Conservation (phyloP, 2,113 vertebrate genomes). For the Miniopterus natalensis region DNA sequence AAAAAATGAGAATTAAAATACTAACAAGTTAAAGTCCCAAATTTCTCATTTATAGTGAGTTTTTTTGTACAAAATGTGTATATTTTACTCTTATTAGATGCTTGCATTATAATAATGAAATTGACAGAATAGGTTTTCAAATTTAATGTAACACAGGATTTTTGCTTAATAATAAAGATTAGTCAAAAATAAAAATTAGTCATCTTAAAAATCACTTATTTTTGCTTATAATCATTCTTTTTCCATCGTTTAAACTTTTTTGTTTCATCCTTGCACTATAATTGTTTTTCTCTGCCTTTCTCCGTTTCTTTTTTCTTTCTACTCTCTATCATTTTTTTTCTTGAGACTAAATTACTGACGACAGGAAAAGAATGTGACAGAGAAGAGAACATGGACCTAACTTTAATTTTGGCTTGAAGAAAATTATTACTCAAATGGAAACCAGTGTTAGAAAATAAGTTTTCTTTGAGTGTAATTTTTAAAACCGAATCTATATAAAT, state of each 20-base stretch:
- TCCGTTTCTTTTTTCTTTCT: conserved; percentile 7
- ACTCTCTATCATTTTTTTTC: neutral
- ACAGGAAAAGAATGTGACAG: neutral
- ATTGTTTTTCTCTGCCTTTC: neutral
- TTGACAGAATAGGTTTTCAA: neutral
- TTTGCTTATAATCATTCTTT: neutral
- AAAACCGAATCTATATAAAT: neutral
- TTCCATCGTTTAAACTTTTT: neutral
- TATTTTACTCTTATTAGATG: conserved; percentile 1
- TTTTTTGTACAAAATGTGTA: conserved; percentile 25
- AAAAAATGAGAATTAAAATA: conserved; percentile 62
- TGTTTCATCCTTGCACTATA: neutral
- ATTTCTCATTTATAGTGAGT: neutral
- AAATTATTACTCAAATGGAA: conserved; percentile 58
- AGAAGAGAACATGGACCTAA: conserved; percentile 12
- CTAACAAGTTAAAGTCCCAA: neutral
- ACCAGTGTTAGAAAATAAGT: neutral
- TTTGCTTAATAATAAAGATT: conserved; percentile 48
- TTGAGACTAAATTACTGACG: neutral
- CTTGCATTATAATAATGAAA: conserved; percentile 32
- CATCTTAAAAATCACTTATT: neutral
- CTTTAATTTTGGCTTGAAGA: conserved; percentile 34
- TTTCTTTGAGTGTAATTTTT: neutral
- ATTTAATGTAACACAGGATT: neutral
- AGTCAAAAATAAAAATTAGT: conserved; percentile 9